phyloP scores from a whole-genome alignment of 2,797 vertebrate species.

The Leptatherina wallacei region DNA sequence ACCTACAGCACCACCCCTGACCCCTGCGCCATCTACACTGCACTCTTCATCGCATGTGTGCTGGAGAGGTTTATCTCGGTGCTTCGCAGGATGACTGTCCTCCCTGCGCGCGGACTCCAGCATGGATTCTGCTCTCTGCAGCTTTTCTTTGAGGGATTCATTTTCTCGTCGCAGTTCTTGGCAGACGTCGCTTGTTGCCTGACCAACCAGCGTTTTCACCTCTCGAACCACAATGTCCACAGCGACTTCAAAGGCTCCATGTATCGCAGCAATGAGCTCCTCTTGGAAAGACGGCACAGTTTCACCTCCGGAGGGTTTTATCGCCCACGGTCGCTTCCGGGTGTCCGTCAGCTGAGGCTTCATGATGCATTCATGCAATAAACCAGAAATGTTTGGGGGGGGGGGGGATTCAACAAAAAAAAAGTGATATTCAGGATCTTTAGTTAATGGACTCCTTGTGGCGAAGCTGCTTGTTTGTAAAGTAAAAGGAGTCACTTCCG shows the following conservation, averaged over 20 bases:
- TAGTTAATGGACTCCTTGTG: neutral
- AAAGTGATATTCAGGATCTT: neutral
- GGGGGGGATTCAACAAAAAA: too few species aligned
- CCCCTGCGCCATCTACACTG: neutral
- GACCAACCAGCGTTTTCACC: conserved; percentile 70
- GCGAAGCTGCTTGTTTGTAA: neutral
- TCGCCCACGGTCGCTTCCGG: neutral
- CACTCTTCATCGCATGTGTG: neutral
- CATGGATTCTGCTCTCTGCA: conserved; percentile 65
- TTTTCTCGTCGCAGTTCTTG: conserved; percentile 76
- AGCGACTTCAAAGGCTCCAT: conserved; percentile 78
- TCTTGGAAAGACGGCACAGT: conserved; percentile 66
- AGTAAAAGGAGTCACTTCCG: conserved; percentile 47
- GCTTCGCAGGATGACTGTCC: neutral
- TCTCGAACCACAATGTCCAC: conserved; percentile 78
- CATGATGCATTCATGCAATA: conserved; percentile 9
- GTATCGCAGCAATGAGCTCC: conserved; percentile 75
- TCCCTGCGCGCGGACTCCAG: conserved; percentile 35
- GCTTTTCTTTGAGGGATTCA: conserved; percentile 65
- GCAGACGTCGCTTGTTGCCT: conserved; percentile 57
- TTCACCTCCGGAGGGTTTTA: conserved; percentile 3
- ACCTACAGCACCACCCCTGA: conserved; percentile 1
- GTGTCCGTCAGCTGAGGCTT: conserved; percentile 18
- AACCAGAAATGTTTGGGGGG: too few species aligned
- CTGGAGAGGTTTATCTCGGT: neutral